Base-by-base conservation (phyloP, 2,888 invertebrate genomes). In the Thysanoteuthis rhombus region DNA sequence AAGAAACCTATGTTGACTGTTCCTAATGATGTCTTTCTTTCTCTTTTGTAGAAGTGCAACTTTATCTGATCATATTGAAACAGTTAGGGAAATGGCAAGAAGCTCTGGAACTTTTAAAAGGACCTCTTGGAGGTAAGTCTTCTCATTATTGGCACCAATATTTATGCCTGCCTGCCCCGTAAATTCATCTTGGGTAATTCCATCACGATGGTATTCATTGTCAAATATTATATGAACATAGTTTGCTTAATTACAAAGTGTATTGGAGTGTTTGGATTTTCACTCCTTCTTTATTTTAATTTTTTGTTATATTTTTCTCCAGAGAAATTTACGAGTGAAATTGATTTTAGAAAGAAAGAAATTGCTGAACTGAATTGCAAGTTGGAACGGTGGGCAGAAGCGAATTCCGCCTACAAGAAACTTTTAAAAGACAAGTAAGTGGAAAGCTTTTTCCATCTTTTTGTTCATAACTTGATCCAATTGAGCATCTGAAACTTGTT, bases 41-140 rank as follows among this genome's bases (percentile, higher is more conserved):
- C 93, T 91, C 36, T 58, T 22, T 96, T 96, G 45, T 95, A 97
- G 99, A 99, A 97, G 98, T 99, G 0, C 98, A 98, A 94, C 97
- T 99, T 91, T 99, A 99, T 97, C 97, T 99, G 94, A 98, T 99
- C 97, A 98, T 99, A 94, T 97, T 99, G 92, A 98, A 99, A 96
- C 96, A 97, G 93, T 96, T 97, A 97, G 98, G 98, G 75, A 99
- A 99, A 97, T 98, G 98, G 97, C 98, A 98, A 95, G 98, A 98
- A 96, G 98, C 99, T 28, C 97, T 99, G 90, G 98, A 98, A 93
- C 98, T 99, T 94, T 97, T 99, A n/a, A 98, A 98, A 94, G 98
- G 98, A 0, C 98, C 98, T 0, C 97, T 99, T 1, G 98, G 98
- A 95, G 96, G 97, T 97, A 94, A 94, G 94, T 93, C 28, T 40